phyloP scores from a whole-genome alignment of 2,113 vertebrate genomes.

The Globicephala melas region DNA sequence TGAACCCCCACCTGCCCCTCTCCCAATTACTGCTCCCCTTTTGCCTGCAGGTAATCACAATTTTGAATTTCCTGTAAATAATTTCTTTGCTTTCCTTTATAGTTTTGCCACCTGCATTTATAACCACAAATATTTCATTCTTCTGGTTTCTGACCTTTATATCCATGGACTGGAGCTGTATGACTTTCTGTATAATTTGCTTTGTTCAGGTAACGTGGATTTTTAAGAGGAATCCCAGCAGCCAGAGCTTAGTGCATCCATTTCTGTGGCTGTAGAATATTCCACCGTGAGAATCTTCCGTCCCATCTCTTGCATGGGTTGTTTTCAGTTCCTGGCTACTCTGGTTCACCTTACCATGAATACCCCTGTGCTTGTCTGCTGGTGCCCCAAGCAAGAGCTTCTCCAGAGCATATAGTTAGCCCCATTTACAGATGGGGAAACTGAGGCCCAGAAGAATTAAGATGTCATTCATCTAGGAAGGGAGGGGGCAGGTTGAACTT shows the following conservation, averaged over 20 bases:
- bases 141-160: neutral
- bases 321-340: neutral
- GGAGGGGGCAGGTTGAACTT: neutral
- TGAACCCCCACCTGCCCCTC: neutral
- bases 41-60: neutral
- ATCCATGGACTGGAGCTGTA: neutral
- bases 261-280: neutral
- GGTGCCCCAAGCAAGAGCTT: neutral
- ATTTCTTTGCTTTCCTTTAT: neutral
- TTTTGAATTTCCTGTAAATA: neutral
- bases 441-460: neutral
- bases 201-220: neutral
- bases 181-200: neutral
- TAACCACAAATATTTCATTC: neutral
- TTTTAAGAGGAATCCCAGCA: neutral
- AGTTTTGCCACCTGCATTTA: neutral
- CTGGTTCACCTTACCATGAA: neutral
- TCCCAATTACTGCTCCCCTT: neutral
- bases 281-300: neutral
- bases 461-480: neutral
- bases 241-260: neutral
- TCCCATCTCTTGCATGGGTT: neutral
- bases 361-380: neutral
- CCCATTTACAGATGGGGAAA: neutral
- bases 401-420: neutral